Evolutionary conservation across 1,140 invertebrate species (phyloP).

Genomic region (Sycophaga agraensis): DNA sequence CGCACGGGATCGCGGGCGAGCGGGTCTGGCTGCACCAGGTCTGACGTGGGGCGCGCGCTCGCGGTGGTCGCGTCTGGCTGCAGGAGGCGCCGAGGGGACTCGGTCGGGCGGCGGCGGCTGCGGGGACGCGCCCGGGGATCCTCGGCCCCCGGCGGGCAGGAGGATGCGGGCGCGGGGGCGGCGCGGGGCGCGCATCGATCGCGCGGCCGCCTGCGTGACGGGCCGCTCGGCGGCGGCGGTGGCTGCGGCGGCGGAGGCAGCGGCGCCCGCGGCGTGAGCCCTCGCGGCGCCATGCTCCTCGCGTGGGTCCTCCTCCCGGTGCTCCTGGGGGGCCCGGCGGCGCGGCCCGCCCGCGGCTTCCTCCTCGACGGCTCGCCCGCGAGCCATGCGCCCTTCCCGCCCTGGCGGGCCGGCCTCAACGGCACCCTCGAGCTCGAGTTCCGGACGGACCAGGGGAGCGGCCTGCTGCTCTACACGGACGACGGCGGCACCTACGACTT

Average conservation of each 20-base stretch:
- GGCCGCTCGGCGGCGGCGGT: not conserved
- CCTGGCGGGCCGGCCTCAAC: slow-evolving; percentile 85
- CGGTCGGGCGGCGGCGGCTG: slow-evolving; percentile 34
- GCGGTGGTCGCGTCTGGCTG: not conserved
- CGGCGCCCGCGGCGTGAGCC: not conserved
- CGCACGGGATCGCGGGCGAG: not conserved
- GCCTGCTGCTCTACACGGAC: slow-evolving; percentile 87
- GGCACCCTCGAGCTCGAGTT: slow-evolving; percentile 90
- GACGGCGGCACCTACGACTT: slow-evolving; percentile 93
- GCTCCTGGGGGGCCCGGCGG: slow-evolving; percentile 9
- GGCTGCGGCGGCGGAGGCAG: not conserved
- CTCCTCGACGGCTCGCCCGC: slow-evolving; percentile 80
- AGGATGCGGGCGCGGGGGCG: slow-evolving; percentile 33
- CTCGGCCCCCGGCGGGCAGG: slow-evolving; percentile 38
- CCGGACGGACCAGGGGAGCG: slow-evolving; percentile 87
- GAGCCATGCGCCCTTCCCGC: slow-evolving; percentile 86
- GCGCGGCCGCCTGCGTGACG: slow-evolving; percentile 8
- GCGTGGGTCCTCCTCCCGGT: slow-evolving; percentile 4
- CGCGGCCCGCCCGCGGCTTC: slow-evolving; percentile 54
- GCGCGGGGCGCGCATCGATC: slow-evolving; percentile 48
- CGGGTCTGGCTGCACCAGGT: not conserved
- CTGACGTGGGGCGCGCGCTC: slow-evolving; percentile 18
- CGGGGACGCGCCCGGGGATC: slow-evolving; percentile 31
- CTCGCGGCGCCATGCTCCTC: not conserved
- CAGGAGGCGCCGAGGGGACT: not conserved